phyloP scores from a whole-genome alignment of 2,113 vertebrate species.

The Oxyura jamaicensis region DNA sequence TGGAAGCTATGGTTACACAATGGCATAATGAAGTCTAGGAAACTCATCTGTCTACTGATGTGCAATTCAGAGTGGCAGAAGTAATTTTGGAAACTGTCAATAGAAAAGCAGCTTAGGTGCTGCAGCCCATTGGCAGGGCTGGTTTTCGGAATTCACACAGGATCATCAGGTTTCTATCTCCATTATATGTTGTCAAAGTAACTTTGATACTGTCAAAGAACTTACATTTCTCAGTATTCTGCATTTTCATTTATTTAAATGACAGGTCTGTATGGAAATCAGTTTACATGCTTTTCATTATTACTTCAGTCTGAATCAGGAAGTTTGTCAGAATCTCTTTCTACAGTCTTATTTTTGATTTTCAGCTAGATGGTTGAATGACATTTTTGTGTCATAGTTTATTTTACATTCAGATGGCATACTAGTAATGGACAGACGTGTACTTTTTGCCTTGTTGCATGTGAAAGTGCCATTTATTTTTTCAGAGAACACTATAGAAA shows the following conservation, averaged over 20 bases:
- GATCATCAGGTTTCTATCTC: constrained; percentile 16
- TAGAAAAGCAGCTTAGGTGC: constrained; percentile 34
- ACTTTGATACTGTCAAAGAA: constrained; percentile 40
- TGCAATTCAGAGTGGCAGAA: constrained; percentile 61
- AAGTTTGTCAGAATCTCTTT: constrained; percentile 49
- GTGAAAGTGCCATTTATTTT: constrained; percentile 77
- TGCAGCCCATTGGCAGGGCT: constrained; percentile 20
- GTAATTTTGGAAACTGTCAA: constrained; percentile 62
- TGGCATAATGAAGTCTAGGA: constrained; percentile 83
- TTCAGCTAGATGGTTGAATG: constrained; percentile 1
- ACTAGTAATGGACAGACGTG: constrained; percentile 16
- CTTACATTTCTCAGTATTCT: constrained; percentile 19
- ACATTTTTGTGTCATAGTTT: constrained; percentile 4
- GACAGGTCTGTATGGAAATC: constrained; percentile 25
- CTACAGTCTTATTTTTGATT: constrained; percentile 18
- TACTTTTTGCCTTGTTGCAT: constrained; percentile 69
- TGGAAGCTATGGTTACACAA: constrained; percentile 98
- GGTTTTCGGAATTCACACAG: constrained; percentile 50
- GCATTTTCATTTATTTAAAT: constrained; percentile 35
- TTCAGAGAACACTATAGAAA: constrained; percentile 56
- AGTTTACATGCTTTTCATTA: constrained; percentile 29
- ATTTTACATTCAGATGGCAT: constrained; percentile 41
- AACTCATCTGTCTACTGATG: constrained; percentile 48
- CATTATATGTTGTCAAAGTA: constrained; percentile 42
- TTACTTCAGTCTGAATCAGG: constrained; percentile 23